A percentile compares a stretch with the other conserved stretches of the same genome.
Conservation (phyloP, 2,888 invertebrate genomes). For the Polylopha cassiicola region DNA sequence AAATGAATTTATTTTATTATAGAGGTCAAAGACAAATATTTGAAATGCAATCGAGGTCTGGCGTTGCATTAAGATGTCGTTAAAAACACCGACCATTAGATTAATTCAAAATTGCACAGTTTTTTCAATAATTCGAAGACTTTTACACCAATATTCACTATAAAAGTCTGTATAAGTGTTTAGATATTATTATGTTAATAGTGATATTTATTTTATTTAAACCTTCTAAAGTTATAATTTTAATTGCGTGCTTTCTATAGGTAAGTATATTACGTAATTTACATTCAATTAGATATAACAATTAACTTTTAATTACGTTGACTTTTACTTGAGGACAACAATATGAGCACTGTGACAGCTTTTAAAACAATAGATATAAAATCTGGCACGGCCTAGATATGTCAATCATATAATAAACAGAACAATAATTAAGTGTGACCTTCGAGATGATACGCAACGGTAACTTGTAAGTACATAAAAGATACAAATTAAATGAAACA, state of each 20-base stretch:
- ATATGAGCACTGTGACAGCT: slow-evolving; percentile 29
- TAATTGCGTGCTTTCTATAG: too few species aligned
- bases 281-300: slow-evolving; percentile 12
- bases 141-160: too few species aligned
- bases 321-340: slow-evolving; percentile 16
- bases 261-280: slow-evolving; percentile 22
- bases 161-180: too few species aligned
- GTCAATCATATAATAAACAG: slow-evolving; percentile 41
- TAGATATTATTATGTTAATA: too few species aligned
- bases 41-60: slow-evolving; percentile 28
- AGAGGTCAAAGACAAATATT: slow-evolving; percentile 26
- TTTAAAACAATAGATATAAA: slow-evolving; percentile 41
- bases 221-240: too few species aligned
- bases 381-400: slow-evolving; percentile 43
- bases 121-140: background rate
- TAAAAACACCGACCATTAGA: background rate
- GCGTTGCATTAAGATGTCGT: slow-evolving; percentile 16
- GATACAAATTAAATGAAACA: slow-evolving; percentile 26
- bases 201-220: too few species aligned
- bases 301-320: background rate
- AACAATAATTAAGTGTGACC: slow-evolving; percentile 37
- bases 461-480: slow-evolving; percentile 32
- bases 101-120: background rate
- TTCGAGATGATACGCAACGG: slow-evolving; percentile 46
- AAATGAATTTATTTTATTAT: slow-evolving; percentile 21